Evolutionary conservation across 2,888 invertebrate genomes (phyloP).

Genomic region (Resseliella maxima): DNA sequence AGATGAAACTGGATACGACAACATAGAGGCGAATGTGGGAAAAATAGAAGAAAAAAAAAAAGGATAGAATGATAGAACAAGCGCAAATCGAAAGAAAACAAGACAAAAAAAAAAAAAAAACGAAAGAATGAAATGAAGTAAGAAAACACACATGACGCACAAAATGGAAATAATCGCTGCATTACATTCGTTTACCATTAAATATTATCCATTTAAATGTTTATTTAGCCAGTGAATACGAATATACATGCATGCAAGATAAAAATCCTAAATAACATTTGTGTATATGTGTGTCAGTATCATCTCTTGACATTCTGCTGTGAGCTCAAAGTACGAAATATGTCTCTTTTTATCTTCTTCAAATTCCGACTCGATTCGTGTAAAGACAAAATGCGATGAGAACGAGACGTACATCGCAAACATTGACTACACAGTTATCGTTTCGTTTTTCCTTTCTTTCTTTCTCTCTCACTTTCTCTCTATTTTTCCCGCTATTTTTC

Average conservation of each 20-base stretch:
- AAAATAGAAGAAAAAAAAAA: not conserved
- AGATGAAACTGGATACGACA: not conserved
- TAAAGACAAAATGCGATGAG: not conserved
- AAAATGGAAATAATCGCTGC: constrained; percentile 25
- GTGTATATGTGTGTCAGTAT: not conserved
- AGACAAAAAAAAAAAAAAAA: not conserved
- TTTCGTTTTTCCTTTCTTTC: no score
- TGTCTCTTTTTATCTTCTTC: no score
- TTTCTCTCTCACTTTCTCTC: no score
- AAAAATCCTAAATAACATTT: constrained; percentile 8
- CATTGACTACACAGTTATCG: no score
- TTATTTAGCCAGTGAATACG: constrained; percentile 28
- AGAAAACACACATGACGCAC: constrained; percentile 3
- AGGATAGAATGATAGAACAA: not conserved
- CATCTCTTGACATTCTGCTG: not conserved
- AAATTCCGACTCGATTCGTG: not conserved
- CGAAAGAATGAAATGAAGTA: not conserved
- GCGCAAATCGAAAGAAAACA: not conserved
- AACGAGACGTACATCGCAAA: not conserved
- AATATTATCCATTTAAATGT: constrained; percentile 38
- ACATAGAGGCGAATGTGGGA: not conserved
- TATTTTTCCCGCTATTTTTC: no score
- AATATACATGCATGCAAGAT: constrained; percentile 1
- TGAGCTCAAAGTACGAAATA: not conserved
- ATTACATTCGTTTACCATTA: constrained; percentile 36